Evolutionary conservation across 2,113 vertebrate genomes (phyloP).

Genomic region (Echinops telfairi): DNA sequence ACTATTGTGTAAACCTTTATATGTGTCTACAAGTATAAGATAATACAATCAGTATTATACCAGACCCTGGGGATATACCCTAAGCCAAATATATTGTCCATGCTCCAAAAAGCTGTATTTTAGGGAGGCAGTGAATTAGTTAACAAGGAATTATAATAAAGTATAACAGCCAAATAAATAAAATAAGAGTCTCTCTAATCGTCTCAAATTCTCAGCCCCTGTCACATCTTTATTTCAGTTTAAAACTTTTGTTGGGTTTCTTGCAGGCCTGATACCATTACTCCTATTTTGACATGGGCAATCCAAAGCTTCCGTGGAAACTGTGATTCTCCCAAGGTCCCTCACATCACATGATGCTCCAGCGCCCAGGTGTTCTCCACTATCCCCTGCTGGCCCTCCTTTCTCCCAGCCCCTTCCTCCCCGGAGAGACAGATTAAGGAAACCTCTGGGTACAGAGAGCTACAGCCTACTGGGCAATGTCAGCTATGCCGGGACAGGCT

Average conservation of each 20-base stretch:
- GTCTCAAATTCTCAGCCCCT: background rate
- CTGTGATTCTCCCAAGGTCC: background rate
- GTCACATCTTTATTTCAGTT: background rate
- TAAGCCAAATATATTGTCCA: background rate
- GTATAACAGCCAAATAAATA: background rate
- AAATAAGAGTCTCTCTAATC: background rate
- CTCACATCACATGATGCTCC: background rate
- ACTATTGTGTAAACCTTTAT: background rate
- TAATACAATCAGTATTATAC: background rate
- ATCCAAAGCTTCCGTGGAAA: background rate
- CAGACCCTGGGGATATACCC: background rate
- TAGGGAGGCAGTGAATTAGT: background rate
- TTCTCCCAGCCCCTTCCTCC: background rate
- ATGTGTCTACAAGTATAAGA: background rate
- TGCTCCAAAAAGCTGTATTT: background rate
- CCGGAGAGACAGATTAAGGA: background rate
- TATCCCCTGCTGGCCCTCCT: background rate
- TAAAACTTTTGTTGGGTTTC: background rate
- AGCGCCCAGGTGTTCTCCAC: background rate
- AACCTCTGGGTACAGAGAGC: background rate
- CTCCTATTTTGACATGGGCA: background rate
- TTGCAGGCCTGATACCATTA: background rate
- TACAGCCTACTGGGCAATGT: background rate
- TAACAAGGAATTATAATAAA: background rate
- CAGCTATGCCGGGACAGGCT: background rate